phyloP scores from a whole-genome alignment of 2,888 invertebrate genomes.

The Lycia hirtaria region DNA sequence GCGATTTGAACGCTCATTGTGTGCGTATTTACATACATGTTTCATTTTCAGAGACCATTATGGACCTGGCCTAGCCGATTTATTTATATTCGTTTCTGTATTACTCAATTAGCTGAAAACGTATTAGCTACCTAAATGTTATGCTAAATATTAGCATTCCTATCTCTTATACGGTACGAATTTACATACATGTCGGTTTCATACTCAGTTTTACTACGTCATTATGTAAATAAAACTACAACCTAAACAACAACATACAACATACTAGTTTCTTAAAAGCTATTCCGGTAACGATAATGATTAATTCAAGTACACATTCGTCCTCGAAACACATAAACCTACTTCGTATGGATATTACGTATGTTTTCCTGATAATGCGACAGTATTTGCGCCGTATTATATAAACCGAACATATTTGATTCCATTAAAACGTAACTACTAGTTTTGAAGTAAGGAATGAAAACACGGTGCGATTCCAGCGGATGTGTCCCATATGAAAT shows the following conservation, averaged over 20 bases:
- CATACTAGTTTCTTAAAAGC: slow-evolving; percentile 18
- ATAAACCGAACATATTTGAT: slow-evolving; percentile 40
- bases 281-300: slow-evolving; percentile 36
- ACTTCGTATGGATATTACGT: slow-evolving; percentile 43
- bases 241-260: background rate
- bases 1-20: slow-evolving; percentile 32
- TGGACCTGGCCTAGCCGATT: slow-evolving; percentile 24
- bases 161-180: background rate
- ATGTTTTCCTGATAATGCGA: slow-evolving; percentile 54
- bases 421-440: slow-evolving; percentile 28
- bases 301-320: slow-evolving; percentile 47
- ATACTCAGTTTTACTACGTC: background rate
- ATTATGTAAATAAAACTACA: background rate
- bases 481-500: slow-evolving; percentile 35
- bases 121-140: background rate
- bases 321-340: slow-evolving; percentile 57
- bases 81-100: slow-evolving; percentile 33
- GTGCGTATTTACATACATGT: slow-evolving; percentile 34
- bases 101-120: slow-evolving; percentile 36
- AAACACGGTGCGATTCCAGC: slow-evolving; percentile 27
- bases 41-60: slow-evolving; percentile 37
- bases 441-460: slow-evolving; percentile 16
- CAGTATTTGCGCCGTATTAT: slow-evolving; percentile 48
- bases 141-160: background rate
- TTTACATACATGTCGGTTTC: slow-evolving; percentile 4